Evolutionary conservation across 2,888 invertebrate genomes (phyloP).

Genomic region (Sepioteuthis lessoniana): DNA sequence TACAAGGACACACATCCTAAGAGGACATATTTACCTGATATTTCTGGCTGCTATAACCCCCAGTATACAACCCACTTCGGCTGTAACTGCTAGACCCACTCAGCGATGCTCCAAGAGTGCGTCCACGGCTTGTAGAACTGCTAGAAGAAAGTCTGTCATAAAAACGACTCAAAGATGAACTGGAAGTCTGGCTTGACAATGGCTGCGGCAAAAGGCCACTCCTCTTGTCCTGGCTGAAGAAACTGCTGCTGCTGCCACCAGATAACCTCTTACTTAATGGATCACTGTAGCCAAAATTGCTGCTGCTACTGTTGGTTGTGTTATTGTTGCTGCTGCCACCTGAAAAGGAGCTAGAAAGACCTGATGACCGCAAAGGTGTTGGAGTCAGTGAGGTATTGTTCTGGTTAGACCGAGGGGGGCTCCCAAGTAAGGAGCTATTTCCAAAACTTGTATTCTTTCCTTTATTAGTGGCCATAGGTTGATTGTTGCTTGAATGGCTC

Average conservation of each 20-base stretch:
- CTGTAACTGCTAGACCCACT: slow-evolving; percentile 39
- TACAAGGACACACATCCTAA: neutral
- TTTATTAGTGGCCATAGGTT: neutral
- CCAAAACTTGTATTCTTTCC: slow-evolving; percentile 23
- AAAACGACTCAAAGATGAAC: slow-evolving; percentile 35
- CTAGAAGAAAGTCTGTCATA: slow-evolving; percentile 37
- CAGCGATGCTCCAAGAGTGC: neutral
- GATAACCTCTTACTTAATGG: neutral
- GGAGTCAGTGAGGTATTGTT: neutral
- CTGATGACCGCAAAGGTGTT: neutral
- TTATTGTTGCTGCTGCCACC: neutral
- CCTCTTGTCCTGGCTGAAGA: slow-evolving; percentile 33
- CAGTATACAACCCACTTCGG: slow-evolving; percentile 41
- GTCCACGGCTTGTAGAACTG: slow-evolving; percentile 3
- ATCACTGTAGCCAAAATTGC: slow-evolving; percentile 38
- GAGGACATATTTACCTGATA: slow-evolving; percentile 43
- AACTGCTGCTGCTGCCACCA: neutral
- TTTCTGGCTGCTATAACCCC: neutral
- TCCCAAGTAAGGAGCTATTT: slow-evolving; percentile 16
- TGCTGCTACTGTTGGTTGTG: neutral
- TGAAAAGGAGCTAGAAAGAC: slow-evolving; percentile 36
- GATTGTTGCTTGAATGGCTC: neutral
- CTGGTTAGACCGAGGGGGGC: neutral
- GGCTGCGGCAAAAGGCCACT: slow-evolving; percentile 37
- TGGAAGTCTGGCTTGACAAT: neutral